A percentile compares a stretch with the other conserved stretches of the same genome.
phyloP scores from a whole-genome alignment of 2,797 vertebrate species.

The Echeneis naucrates region DNA sequence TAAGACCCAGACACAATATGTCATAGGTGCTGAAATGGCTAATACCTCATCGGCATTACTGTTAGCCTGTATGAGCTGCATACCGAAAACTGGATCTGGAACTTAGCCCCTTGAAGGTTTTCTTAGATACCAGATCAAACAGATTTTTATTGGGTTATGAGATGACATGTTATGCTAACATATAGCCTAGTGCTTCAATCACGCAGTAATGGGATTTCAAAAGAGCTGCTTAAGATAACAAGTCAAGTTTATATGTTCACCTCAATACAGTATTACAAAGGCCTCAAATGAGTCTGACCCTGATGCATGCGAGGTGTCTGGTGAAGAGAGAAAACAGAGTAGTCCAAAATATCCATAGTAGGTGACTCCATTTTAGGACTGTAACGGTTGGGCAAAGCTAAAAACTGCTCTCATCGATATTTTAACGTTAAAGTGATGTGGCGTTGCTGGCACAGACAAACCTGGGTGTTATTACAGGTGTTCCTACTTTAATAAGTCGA shows the following conservation, averaged over 20 bases:
- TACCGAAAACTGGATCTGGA: conserved; percentile 14
- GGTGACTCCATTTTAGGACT: too few species aligned
- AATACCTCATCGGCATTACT: conserved; percentile 46
- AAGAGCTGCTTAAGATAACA: neutral
- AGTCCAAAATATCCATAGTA: too few species aligned
- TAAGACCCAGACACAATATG: conserved; percentile 65
- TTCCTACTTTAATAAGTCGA: neutral
- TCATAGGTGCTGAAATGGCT: conserved; percentile 74
- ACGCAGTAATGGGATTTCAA: conserved; percentile 4
- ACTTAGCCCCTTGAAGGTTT: neutral
- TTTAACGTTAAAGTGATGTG: too few species aligned
- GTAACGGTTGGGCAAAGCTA: too few species aligned
- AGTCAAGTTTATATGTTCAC: neutral
- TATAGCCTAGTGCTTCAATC: neutral
- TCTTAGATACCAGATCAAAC: conserved; percentile 6
- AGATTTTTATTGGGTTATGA: conserved; percentile 4
- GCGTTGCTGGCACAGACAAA: too few species aligned
- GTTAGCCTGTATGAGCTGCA: conserved; percentile 32
- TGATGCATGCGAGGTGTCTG: neutral
- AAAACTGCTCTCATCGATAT: too few species aligned
- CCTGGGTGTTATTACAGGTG: too few species aligned
- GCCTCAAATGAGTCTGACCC: neutral
- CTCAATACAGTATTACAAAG: neutral
- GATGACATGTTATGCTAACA: neutral
- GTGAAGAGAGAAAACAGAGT: too few species aligned